These are phyloP conservation scores for Orchestes rusci DNA, from an alignment of 2,888 invertebrate genomes.

Conservation along the genomic window DNA sequence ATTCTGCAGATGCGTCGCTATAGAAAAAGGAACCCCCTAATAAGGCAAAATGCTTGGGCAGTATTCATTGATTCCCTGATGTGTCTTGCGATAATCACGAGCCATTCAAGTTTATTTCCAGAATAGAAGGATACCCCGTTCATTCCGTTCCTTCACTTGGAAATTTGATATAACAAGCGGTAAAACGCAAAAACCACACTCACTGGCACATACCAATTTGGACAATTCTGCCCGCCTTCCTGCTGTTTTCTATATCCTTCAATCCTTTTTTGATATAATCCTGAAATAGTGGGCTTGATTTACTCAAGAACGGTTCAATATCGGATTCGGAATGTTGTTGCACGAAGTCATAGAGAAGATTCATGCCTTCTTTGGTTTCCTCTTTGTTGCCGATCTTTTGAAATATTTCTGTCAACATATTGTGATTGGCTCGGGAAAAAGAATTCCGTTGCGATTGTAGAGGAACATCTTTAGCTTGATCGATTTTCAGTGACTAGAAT, in stretches of 20 bases:
- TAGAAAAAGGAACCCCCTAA: too few species aligned
- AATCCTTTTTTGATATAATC: slow-evolving; percentile 77
- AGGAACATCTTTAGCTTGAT: slow-evolving; percentile 44
- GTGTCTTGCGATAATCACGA: too few species aligned
- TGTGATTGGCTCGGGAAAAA: slow-evolving; percentile 74
- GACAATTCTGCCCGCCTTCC: too few species aligned
- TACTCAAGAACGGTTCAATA: slow-evolving; percentile 75
- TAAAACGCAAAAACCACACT: too few species aligned
- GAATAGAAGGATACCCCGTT: too few species aligned
- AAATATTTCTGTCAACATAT: slow-evolving; percentile 80
- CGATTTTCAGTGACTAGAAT: slow-evolving; percentile 45
- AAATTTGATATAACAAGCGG: too few species aligned
- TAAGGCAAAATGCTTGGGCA: too few species aligned
- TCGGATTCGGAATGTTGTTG: slow-evolving; percentile 78
- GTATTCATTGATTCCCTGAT: too few species aligned
- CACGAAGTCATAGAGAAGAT: slow-evolving; percentile 72
- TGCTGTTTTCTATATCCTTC: slow-evolving; percentile 48
- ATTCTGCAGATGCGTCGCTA: too few species aligned
- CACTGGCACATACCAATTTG: too few species aligned
- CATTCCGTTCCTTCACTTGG: too few species aligned
- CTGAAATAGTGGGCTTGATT: slow-evolving; percentile 79
- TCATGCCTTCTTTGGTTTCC: slow-evolving; percentile 74
- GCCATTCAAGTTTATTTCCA: too few species aligned
- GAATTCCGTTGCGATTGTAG: slow-evolving; percentile 40
- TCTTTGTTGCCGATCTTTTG: slow-evolving; percentile 86